These are phyloP conservation scores for Seira musarum DNA, from an alignment of 2,888 invertebrate genomes.

Conservation along the genomic window DNA sequence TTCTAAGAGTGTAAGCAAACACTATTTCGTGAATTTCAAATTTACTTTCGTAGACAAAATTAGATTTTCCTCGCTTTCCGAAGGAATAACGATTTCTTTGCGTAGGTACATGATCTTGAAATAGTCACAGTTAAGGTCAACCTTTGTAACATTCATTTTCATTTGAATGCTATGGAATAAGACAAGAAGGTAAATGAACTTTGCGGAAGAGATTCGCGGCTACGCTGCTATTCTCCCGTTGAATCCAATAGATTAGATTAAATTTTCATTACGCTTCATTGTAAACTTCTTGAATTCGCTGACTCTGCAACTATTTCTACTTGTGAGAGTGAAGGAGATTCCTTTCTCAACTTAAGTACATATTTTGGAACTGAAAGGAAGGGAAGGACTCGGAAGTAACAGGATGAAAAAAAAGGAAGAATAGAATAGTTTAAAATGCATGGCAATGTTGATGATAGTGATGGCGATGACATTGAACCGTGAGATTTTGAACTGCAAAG, in stretches of 20 bases:
- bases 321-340: neutral
- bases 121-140: neutral
- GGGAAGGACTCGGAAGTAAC: neutral
- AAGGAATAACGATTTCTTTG: too few species aligned
- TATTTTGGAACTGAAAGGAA: neutral
- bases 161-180: neutral
- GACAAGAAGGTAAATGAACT: conserved; percentile 3
- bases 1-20: too few species aligned
- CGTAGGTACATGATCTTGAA: neutral
- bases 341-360: conserved; percentile 2
- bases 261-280: neutral
- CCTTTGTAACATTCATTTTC: neutral
- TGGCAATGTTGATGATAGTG: neutral
- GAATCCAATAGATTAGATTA: neutral
- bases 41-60: too few species aligned
- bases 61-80: too few species aligned
- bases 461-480: conserved; percentile 1
- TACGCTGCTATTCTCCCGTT: neutral
- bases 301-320: neutral
- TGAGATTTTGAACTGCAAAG: neutral
- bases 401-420: neutral
- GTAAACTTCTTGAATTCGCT: neutral
- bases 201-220: neutral
- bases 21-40: too few species aligned
- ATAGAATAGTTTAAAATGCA: conserved; percentile 4